Evolutionary conservation across 2,113 vertebrate species (phyloP).

Genomic region (Centropus unirufus): DNA sequence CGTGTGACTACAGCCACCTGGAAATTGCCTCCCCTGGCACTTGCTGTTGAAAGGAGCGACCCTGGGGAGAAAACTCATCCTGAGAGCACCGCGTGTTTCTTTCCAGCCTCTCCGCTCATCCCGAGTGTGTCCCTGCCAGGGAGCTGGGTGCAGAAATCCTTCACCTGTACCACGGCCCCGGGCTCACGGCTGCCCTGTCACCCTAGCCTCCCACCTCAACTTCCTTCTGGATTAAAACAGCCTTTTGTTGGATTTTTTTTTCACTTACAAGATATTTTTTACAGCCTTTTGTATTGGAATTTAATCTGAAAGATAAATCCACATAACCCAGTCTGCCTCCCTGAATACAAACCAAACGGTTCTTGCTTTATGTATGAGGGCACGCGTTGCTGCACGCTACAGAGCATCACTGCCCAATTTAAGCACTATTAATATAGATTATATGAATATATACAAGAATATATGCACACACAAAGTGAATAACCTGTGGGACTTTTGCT

Average conservation of each 20-base stretch:
- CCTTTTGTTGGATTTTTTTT: not conserved
- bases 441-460: not conserved
- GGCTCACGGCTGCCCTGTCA: not conserved
- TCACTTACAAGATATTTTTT: not conserved
- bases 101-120: not conserved
- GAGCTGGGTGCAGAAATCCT: not conserved
- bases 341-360: not conserved
- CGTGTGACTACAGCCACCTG: not conserved
- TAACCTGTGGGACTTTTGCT: not conserved
- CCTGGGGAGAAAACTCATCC: not conserved
- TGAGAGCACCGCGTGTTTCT: not conserved
- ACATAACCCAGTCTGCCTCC: not conserved
- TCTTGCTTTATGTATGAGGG: not conserved
- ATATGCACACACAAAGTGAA: not conserved
- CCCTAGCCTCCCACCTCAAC: not conserved
- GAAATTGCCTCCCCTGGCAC: not conserved
- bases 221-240: not conserved
- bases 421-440: not conserved
- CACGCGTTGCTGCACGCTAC: not conserved
- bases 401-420: not conserved
- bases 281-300: not conserved
- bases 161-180: not conserved
- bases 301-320: not conserved
- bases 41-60: not conserved
- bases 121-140: rapidly evolving